phyloP scores from a whole-genome alignment of 2,888 invertebrate species.

The Thysanoteuthis rhombus region DNA sequence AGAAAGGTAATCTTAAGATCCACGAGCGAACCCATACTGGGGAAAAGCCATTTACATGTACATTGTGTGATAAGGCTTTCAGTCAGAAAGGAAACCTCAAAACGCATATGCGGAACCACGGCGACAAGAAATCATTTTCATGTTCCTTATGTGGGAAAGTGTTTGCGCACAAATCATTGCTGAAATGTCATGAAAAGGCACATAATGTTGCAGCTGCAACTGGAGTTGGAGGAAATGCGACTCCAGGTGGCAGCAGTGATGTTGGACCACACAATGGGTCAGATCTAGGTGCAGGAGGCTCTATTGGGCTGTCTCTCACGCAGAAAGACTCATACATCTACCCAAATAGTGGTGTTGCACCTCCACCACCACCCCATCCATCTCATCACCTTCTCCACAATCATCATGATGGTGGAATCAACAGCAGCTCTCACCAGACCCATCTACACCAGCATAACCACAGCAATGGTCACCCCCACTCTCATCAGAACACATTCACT shows the following conservation, averaged over 20 bases:
- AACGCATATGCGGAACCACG: conserved; percentile 69
- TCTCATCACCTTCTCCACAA: background rate
- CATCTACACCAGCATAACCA: background rate
- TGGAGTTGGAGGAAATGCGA: background rate
- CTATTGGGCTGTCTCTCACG: background rate
- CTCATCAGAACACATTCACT: background rate
- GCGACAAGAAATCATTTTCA: conserved; percentile 28
- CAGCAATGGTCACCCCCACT: background rate
- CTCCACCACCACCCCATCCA: background rate
- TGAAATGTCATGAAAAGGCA: conserved; percentile 20
- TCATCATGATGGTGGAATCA: background rate
- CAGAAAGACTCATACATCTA: background rate
- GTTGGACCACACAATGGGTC: too few species aligned
- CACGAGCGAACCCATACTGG: background rate
- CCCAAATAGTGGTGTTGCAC: background rate
- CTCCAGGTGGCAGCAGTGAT: background rate
- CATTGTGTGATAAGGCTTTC: background rate
- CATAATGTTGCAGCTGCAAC: background rate
- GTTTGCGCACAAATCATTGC: background rate
- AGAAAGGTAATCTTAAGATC: conserved; percentile 16
- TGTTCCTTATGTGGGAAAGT: conserved; percentile 25
- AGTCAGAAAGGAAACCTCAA: conserved; percentile 61
- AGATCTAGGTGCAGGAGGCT: background rate
- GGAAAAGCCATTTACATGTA: background rate
- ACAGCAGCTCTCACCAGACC: background rate